Base-by-base conservation (phyloP, 2,113 vertebrate species). In the Scomber colias region DNA sequence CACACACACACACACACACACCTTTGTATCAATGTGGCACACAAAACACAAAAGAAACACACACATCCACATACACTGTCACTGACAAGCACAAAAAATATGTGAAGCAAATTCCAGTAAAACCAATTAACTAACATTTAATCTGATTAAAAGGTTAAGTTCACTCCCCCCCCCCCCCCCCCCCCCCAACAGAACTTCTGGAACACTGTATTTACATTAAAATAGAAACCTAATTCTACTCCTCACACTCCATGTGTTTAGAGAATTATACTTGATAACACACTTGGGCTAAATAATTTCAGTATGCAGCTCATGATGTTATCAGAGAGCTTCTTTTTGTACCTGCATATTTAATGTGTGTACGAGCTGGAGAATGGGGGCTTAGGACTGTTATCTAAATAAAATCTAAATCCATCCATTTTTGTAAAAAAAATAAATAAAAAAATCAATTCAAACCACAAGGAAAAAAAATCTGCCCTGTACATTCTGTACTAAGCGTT, bases 271-370 rank as follows among this genome's bases (percentile, higher is more conserved):
- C 53, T 46, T 45, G 12, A 45, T 62, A 68, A 62, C 31, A 31
- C 12, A 21, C 40, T 61, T 50, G 24, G 45, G 16, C 30, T 45
- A 7, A 53, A 60, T 31, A 51, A 51, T 53, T 53, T 12, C 31
- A 66, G 46, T 31, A 8, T 40, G 14, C 21, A 50, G 19, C 53
- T 60, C 46, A 21, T 16, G 70, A 24, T 74, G 13, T 35, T 68
- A 68, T 68, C 63, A 3, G 63, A 46, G 40, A 7, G 17, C 71
- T 68, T 35, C 35, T 54, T 59, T 35, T 49, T 79, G 30, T 48
- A 50, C 72, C 44, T 73, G 69, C 60, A 72, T 66, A 69, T 51
- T 54, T 59, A 65, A 65, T 31, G 45, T 53, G 19, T 68, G 75
- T 15, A 19, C 7, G 13, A 3, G 5, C 11, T 30, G 24, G 17